These are phyloP conservation scores for Tarsius wallacei DNA, from an alignment of 2,797 vertebrate species.

Conservation along the genomic window DNA sequence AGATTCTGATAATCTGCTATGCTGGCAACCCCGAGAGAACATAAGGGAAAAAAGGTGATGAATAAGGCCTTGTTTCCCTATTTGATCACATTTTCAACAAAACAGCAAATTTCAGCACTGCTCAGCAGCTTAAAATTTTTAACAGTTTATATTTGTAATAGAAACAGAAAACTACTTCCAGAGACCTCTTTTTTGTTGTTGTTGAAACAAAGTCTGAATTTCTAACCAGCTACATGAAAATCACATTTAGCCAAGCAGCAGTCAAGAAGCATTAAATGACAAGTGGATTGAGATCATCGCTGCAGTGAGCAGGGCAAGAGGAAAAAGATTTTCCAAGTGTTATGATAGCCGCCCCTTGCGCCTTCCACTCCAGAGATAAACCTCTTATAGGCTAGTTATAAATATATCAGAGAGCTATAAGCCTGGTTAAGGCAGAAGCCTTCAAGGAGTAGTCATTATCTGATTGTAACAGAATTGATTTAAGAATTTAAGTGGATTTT, in stretches of 20 bases:
- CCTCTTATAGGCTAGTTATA: background rate
- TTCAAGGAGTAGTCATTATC: background rate
- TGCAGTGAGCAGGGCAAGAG: fast-evolving
- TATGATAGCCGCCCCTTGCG: background rate
- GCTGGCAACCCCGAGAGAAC: constrained; percentile 11
- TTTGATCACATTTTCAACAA: constrained; percentile 65
- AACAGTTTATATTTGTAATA: constrained; percentile 56
- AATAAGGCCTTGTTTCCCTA: constrained; percentile 46
- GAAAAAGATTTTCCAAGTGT: background rate
- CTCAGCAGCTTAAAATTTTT: constrained; percentile 64
- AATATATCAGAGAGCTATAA: background rate
- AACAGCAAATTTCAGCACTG: constrained; percentile 52
- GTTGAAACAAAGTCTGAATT: constrained; percentile 58
- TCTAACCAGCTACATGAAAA: constrained; percentile 51
- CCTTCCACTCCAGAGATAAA: background rate
- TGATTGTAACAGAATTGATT: background rate
- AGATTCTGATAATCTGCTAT: constrained; percentile 60
- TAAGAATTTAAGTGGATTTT: background rate
- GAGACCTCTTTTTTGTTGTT: constrained; percentile 44
- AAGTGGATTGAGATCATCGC: background rate
- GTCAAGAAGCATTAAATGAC: background rate
- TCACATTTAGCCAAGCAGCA: background rate
- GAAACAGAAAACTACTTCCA: constrained; percentile 73
- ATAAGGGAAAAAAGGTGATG: constrained; percentile 14
- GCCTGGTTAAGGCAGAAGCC: background rate